Percentiles rank a stretch among this genome's conserved stretches.
phyloP scores from a whole-genome alignment of 2,797 vertebrate species.

The Melanotaenia pygmaea region DNA sequence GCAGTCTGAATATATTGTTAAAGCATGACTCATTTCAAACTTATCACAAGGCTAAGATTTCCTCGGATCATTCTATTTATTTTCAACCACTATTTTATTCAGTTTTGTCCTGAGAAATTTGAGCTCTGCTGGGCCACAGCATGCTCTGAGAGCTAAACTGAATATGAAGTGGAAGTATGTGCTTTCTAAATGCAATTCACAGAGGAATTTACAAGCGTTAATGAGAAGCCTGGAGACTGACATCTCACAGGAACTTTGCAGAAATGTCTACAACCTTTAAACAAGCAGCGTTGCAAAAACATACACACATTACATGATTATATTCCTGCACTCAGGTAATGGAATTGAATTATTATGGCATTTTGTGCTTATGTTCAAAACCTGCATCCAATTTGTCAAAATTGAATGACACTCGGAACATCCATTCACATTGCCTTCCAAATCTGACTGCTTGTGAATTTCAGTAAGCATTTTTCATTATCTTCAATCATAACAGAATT shows the following conservation, averaged over 20 bases:
- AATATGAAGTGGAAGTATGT: slow-evolving; percentile 29
- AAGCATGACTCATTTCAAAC: neutral
- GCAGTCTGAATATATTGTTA: neutral
- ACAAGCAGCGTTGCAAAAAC: slow-evolving; percentile 6
- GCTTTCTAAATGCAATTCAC: slow-evolving; percentile 31
- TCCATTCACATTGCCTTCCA: neutral
- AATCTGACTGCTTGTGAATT: neutral
- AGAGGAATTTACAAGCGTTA: slow-evolving; percentile 27
- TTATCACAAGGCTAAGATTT: neutral
- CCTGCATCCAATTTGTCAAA: neutral
- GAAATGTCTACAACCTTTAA: slow-evolving; percentile 23
- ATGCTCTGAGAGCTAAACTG: slow-evolving; percentile 5
- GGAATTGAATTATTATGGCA: neutral
- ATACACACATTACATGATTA: too few relatives aligned
- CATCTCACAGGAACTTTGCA: slow-evolving; percentile 23
- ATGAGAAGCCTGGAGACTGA: slow-evolving; percentile 37
- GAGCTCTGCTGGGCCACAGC: neutral
- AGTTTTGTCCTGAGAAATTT: slow-evolving; percentile 12
- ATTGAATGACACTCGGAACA: neutral
- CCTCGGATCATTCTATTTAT: slow-evolving; percentile 27
- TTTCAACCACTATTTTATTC: slow-evolving; percentile 13
- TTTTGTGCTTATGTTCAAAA: neutral
- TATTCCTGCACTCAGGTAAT: neutral
- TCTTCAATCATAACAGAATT: neutral
- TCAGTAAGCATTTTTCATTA: neutral